Base-by-base conservation (phyloP, 2,113 vertebrate species). In the Notothenia coriiceps region DNA sequence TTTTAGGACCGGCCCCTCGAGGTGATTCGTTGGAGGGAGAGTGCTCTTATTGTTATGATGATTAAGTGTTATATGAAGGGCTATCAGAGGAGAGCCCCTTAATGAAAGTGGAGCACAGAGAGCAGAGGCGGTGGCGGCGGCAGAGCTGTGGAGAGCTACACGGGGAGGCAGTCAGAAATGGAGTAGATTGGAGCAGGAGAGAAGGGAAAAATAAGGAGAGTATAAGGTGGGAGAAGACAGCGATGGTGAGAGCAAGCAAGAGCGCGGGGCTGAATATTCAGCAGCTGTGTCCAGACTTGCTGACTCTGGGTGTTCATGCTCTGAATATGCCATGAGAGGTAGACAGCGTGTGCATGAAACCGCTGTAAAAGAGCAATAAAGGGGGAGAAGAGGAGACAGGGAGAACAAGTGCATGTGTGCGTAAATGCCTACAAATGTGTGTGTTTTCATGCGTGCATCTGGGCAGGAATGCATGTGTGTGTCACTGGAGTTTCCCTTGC, bases 21-120 rank as follows among this genome's bases (percentile, higher is more conserved):
- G 92, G 87, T 89, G 89, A 92, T 88, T 83, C 82, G 91, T 83
- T 73, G 73, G 81, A 70, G 82, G 79, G 88, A 86, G 88, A 80
- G 89, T 62, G 84, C 91, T 89, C 89, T 92, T 90, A 93, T 93
- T 91, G 89, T 92, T 93, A 92, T 93, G 88, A 93, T 94, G 91
- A 94, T 94, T 93, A 94, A 94, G 92, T 93, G 91, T 88, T 90
- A 90, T 92, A 93, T 88, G 91, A 88, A 93, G 92, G 91, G 90
- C 92, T 90, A 92, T 94, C 92, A 91, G 91, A 93, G 87, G 88
- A 93, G 88, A 92, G 86, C 76, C 89, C 90, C 89, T 92, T 91
- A 92, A 94, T 92, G 89, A 94, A 94, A 93, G 90, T 80, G 89
- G 84, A 90, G 79, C 73, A 54, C 62, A 18, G 91, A 90, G 87